Conservation (phyloP, 2,888 invertebrate species). For the Lacanobia oleracea region DNA sequence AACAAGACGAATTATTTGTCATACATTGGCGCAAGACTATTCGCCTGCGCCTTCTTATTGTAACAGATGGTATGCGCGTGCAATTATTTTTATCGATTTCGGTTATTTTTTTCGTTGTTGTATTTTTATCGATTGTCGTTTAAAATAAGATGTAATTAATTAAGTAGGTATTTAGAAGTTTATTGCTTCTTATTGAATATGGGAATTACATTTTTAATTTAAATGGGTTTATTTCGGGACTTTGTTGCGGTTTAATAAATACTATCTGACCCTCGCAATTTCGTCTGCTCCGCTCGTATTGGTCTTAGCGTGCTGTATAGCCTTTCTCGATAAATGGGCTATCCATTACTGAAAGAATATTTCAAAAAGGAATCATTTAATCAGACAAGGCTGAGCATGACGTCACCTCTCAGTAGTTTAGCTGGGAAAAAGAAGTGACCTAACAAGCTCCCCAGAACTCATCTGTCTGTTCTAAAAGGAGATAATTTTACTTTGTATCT, state of each 20-base stretch:
- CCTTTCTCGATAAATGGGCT: too few species aligned
- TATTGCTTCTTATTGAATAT: not conserved
- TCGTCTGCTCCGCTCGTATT: too few species aligned
- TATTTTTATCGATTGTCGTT: constrained; percentile 18
- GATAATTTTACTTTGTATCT: too few species aligned
- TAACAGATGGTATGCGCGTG: constrained; percentile 44
- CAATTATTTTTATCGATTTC: constrained; percentile 39
- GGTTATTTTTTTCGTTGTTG: not conserved
- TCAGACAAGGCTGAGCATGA: too few species aligned
- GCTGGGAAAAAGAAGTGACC: too few species aligned
- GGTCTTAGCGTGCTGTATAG: too few species aligned
- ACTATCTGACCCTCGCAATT: too few species aligned
- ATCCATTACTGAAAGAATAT: too few species aligned
- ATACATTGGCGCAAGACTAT: constrained; percentile 61
- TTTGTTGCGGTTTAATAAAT: not conserved
- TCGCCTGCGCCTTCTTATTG: constrained; percentile 45
- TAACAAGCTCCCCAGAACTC: too few species aligned
- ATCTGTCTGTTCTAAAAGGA: too few species aligned
- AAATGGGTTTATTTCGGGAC: not conserved
- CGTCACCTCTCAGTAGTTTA: too few species aligned
- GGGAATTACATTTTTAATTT: constrained; percentile 1
- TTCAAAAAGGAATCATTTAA: too few species aligned
- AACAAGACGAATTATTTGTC: constrained; percentile 78
- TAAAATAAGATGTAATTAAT: constrained; percentile 19
- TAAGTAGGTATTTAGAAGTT: constrained; percentile 3